A percentile compares a stretch with the other conserved stretches of the same genome.
Conservation (phyloP, 2,797 vertebrate genomes). For the Cynodonichthys magdalenae region DNA sequence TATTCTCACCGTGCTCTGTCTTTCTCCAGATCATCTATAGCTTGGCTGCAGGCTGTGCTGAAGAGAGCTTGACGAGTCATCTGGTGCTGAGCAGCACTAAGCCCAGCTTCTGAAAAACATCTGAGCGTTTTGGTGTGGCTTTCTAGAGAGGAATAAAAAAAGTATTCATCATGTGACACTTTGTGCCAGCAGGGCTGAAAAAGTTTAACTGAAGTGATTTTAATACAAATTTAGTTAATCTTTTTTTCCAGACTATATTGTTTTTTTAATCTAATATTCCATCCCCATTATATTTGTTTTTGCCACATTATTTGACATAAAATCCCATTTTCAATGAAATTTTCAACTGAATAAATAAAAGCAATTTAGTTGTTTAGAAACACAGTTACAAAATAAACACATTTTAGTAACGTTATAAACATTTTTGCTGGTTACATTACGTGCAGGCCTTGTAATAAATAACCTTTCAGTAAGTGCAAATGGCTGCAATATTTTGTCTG, state of each 20-base stretch:
- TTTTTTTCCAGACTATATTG: conserved; percentile 1
- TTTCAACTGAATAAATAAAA: too few species aligned
- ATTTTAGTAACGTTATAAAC: conserved; percentile 8
- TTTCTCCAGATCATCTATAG: conserved; percentile 40
- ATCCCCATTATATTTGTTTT: too few species aligned
- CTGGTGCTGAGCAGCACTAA: conserved; percentile 59
- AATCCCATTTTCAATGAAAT: too few species aligned
- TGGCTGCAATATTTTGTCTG: neutral
- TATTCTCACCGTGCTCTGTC: conserved; percentile 14
- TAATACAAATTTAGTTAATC: conserved; percentile 1
- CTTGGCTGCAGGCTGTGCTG: conserved; percentile 51
- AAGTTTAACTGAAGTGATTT: conserved; percentile 22
- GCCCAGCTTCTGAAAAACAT: conserved; percentile 55
- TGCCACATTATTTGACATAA: too few species aligned
- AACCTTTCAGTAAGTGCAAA: neutral
- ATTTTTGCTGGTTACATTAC: neutral
- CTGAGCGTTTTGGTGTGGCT: conserved; percentile 49
- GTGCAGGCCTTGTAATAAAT: neutral
- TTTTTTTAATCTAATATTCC: too few species aligned
- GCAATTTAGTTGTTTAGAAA: neutral
- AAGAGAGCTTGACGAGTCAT: conserved; percentile 58
- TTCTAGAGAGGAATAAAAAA: conserved; percentile 50
- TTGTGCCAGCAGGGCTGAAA: conserved; percentile 4
- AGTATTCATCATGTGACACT: conserved; percentile 33
- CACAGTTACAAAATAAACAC: neutral